Percentiles rank a stretch among this genome's conserved stretches.
Evolutionary conservation across 1,140 invertebrate species (phyloP).

Genomic region (Probaryconus sp.): DNA sequence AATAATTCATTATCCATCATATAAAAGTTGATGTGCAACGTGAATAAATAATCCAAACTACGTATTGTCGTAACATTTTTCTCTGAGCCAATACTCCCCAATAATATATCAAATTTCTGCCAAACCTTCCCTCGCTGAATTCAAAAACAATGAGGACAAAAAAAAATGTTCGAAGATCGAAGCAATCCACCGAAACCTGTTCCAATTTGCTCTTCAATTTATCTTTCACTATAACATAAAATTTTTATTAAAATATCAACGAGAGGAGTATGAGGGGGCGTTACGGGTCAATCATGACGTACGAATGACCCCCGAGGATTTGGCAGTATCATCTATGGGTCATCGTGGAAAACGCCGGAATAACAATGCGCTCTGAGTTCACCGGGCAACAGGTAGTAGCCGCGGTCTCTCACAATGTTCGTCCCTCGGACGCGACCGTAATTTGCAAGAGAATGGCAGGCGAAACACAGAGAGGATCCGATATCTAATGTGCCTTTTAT

Average conservation of each 20-base stretch:
- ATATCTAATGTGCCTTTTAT: slow-evolving; percentile 53
- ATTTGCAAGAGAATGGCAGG: slow-evolving; percentile 51
- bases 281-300: not conserved
- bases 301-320: slow-evolving; percentile 5
- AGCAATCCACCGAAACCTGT: slow-evolving; percentile 3
- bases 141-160: too few relatives aligned
- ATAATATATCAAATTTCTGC: too few relatives aligned
- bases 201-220: slow-evolving; percentile 3
- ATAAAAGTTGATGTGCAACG: too few relatives aligned
- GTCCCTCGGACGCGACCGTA: slow-evolving; percentile 36
- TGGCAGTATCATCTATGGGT: slow-evolving; percentile 37
- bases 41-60: too few relatives aligned
- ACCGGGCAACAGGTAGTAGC: slow-evolving; percentile 53
- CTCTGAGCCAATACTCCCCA: too few relatives aligned
- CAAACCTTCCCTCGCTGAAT: too few relatives aligned
- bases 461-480: slow-evolving; percentile 27
- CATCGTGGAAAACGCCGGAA: slow-evolving; percentile 45
- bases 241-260: slow-evolving; percentile 41
- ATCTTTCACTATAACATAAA: slow-evolving; percentile 2
- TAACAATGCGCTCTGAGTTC: slow-evolving; percentile 31
- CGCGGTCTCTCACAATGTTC: slow-evolving; percentile 30
- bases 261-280: slow-evolving; percentile 21
- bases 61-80: too few relatives aligned
- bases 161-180: too few relatives aligned
- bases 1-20: too few relatives aligned